phyloP scores from a whole-genome alignment of 2,888 invertebrate genomes.

The Dryobota labecula region DNA sequence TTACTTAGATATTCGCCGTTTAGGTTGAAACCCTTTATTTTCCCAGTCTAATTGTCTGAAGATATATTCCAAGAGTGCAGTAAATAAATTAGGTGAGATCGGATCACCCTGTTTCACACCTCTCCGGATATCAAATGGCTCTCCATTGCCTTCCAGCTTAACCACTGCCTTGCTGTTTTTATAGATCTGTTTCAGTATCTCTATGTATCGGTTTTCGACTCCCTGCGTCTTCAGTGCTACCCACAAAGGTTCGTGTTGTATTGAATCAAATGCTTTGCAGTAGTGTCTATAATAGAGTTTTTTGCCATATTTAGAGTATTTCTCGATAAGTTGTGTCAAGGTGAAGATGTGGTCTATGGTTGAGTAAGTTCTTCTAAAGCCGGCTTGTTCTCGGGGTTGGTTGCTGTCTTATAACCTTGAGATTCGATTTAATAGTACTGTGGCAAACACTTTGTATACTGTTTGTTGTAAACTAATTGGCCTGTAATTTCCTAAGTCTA shows the following conservation, averaged over 20 bases:
- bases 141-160: too few species aligned
- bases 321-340: constrained; percentile 5
- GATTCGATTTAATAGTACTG: not conserved
- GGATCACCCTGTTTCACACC: too few species aligned
- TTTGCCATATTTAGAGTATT: not conserved
- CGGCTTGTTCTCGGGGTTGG: not conserved
- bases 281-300: not conserved
- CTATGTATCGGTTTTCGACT: too few species aligned
- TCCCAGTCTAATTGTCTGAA: too few species aligned
- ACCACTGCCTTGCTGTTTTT: too few species aligned
- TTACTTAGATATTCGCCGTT: too few species aligned
- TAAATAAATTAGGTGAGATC: too few species aligned
- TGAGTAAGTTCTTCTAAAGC: constrained; percentile 1
- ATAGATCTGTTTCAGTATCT: too few species aligned
- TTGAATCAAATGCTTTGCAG: not conserved
- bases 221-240: too few species aligned
- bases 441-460: not conserved
- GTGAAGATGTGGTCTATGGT: not conserved
- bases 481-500: not conserved
- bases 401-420: not conserved
- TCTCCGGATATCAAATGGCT: too few species aligned
- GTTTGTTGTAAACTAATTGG: not conserved
- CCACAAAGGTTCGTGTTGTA: constrained; percentile 4
- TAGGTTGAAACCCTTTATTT: too few species aligned
- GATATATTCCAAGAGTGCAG: too few species aligned